phyloP scores from a whole-genome alignment of 2,113 vertebrate species.

The Mesocricetus auratus region DNA sequence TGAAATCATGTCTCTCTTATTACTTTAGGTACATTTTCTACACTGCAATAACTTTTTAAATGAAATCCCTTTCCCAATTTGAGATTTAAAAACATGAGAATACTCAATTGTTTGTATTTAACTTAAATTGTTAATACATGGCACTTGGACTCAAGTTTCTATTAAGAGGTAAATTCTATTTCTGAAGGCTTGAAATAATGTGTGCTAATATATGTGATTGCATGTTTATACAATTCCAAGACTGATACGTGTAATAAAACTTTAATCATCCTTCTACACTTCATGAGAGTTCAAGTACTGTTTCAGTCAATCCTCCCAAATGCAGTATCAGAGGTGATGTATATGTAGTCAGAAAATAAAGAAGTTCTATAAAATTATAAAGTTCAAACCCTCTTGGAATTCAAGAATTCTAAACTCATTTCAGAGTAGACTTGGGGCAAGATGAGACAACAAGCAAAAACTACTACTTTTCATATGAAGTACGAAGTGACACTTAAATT shows the following conservation, averaged over 20 bases:
- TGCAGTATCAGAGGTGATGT: background rate
- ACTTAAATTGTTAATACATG: background rate
- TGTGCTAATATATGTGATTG: background rate
- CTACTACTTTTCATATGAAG: background rate
- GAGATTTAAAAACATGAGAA: background rate
- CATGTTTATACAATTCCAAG: background rate
- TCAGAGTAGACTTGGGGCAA: background rate
- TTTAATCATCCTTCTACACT: background rate
- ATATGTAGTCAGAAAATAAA: background rate
- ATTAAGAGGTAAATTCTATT: background rate
- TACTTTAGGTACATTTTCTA: fast-evolving
- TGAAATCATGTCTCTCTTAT: background rate
- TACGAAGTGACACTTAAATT: background rate
- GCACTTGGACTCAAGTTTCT: background rate
- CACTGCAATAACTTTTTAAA: background rate
- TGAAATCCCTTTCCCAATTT: background rate
- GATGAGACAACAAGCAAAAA: background rate
- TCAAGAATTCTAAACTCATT: background rate
- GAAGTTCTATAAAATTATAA: background rate
- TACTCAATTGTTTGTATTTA: background rate
- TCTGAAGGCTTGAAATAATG: background rate
- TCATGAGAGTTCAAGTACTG: background rate
- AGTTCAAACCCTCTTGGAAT: background rate
- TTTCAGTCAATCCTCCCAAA: background rate
- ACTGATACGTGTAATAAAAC: background rate